Evolutionary conservation across 2,888 invertebrate genomes (phyloP).

Genomic region (Blera fallax): DNA sequence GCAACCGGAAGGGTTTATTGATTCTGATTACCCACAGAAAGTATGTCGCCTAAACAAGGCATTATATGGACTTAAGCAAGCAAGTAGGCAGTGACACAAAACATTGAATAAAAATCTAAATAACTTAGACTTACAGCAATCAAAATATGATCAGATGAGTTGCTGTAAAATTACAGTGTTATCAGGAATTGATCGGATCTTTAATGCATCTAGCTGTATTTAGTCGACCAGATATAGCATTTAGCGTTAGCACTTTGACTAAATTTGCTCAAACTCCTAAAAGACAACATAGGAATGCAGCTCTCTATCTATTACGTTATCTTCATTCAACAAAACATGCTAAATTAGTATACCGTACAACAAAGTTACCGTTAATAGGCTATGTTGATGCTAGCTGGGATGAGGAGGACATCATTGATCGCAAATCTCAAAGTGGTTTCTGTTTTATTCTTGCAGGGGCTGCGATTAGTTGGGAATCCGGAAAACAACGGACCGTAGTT

Average conservation of each 20-base stretch:
- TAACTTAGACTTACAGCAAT: background rate
- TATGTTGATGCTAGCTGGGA: conserved; percentile 25
- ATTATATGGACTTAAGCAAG: conserved; percentile 37
- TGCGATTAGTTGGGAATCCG: conserved; percentile 3
- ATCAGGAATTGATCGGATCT: conserved; percentile 13
- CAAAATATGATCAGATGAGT: background rate
- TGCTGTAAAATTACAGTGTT: too few relatives aligned
- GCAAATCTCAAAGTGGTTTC: conserved; percentile 26
- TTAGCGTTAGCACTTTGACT: background rate
- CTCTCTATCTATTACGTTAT: conserved; percentile 4
- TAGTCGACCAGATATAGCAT: background rate
- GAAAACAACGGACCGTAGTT: background rate
- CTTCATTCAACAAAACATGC: conserved; percentile 14
- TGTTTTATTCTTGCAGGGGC: conserved; percentile 25
- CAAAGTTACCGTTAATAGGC: background rate
- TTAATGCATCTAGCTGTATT: conserved; percentile 9
- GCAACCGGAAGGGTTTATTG: background rate
- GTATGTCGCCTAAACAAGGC: conserved; percentile 25
- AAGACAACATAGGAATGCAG: conserved; percentile 20
- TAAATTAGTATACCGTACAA: conserved; percentile 13
- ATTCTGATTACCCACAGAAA: background rate
- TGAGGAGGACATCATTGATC: conserved; percentile 9
- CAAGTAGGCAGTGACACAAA: conserved; percentile 24
- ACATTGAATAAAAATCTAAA: background rate
- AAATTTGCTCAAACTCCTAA: conserved; percentile 16